Conservation (phyloP, 2,888 invertebrate genomes). For the Rhingia rostrata region DNA sequence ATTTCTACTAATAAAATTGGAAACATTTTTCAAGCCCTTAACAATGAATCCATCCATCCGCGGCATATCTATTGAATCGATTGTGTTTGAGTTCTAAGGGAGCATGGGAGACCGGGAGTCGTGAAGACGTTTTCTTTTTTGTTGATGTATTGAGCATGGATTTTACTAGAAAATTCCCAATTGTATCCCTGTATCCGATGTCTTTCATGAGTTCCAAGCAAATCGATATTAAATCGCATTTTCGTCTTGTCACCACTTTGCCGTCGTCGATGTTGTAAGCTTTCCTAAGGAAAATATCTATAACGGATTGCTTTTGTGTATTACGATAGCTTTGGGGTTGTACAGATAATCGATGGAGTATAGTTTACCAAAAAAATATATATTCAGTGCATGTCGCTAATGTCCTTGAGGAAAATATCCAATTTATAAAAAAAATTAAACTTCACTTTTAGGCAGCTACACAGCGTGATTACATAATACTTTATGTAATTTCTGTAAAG, state of each 20-base stretch:
- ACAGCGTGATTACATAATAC: conserved; percentile 37
- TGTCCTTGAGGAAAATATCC: conserved; percentile 17
- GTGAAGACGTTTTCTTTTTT: background rate
- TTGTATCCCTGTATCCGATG: conserved; percentile 2
- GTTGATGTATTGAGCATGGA: background rate
- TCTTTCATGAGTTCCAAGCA: conserved; percentile 18
- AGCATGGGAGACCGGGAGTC: background rate
- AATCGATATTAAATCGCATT: conserved; percentile 46
- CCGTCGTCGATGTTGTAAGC: background rate
- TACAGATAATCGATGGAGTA: conserved; percentile 27
- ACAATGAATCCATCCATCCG: no score
- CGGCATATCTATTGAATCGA: no score
- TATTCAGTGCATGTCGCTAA: conserved; percentile 7
- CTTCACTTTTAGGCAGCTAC: conserved; percentile 1
- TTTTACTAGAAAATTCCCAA: conserved; percentile 2
- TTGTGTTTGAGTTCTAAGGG: no score
- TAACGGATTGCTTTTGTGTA: background rate
- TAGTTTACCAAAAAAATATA: background rate
- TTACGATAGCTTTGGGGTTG: conserved; percentile 9
- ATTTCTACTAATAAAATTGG: no score
- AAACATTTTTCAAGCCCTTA: no score
- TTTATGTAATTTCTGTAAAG: background rate
- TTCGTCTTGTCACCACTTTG: conserved; percentile 20
- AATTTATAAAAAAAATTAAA: conserved; percentile 4
- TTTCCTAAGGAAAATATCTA: background rate